phyloP scores from a whole-genome alignment of 2,113 vertebrate species.

The Pagrus major region DNA sequence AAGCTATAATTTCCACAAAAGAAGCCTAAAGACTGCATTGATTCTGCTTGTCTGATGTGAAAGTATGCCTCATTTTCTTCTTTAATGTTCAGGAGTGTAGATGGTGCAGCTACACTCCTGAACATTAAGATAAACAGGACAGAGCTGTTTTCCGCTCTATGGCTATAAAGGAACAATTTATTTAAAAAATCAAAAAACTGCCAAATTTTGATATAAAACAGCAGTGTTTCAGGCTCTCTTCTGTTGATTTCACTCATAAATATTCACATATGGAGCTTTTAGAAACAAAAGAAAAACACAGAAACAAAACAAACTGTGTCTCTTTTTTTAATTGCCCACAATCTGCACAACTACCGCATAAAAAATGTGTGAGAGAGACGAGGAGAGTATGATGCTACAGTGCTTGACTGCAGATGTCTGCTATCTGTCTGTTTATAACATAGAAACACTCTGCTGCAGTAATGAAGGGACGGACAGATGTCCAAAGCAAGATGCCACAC shows the following conservation, averaged over 20 bases:
- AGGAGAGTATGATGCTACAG: too few relatives aligned
- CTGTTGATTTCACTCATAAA: neutral
- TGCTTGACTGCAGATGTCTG: neutral
- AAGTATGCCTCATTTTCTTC: neutral
- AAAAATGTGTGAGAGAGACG: too few relatives aligned
- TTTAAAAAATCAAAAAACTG: neutral
- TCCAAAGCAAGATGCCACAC: neutral
- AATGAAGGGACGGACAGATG: neutral
- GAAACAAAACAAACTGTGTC: neutral
- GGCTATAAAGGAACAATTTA: neutral
- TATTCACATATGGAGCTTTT: neutral
- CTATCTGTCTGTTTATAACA: neutral
- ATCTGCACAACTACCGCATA: neutral
- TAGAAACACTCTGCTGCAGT: neutral
- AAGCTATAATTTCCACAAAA: too few relatives aligned
- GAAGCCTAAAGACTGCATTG: neutral
- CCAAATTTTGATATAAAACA: neutral
- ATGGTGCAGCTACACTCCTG: too few relatives aligned
- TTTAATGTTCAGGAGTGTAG: neutral
- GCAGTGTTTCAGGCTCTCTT: neutral
- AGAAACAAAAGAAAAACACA: neutral
- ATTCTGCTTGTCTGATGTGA: neutral
- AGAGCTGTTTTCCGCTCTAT: neutral
- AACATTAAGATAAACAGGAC: too few relatives aligned
- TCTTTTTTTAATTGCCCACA: neutral